Base-by-base conservation (phyloP, 2,797 vertebrate species). In the Anniella stebbinsi region DNA sequence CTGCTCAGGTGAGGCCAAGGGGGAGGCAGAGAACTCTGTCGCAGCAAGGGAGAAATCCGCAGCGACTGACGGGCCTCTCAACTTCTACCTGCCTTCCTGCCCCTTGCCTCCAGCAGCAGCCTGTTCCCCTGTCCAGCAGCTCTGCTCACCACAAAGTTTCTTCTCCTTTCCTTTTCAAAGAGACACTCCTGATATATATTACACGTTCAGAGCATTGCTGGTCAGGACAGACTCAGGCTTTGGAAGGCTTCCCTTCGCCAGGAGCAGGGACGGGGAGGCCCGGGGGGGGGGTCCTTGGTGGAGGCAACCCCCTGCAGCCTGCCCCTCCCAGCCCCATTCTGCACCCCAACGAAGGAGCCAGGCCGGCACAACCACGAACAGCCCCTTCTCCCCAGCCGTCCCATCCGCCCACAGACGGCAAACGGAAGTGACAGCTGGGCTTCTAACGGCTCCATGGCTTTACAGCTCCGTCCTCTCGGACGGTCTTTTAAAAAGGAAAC, bases 291-390 rank as follows among this genome's bases (percentile, higher is more conserved):
- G 48, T 2, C 45, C 23, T 30, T 60, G 84, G 3, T 8, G 17
- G 48, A 87, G 0, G 21, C 6, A 36, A 11, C 7, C 2, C 12
- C 11, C 60, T 0, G 11, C 30, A 1, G 17, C 21, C 30, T 2
- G 30, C 2, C 15, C 8, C 41, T 15, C 8, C n/a, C 36, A 13
- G 36, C 2, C 38, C 36, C 30, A 15, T 15, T 45, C n/a, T n/a
- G 2, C 36, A 63, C 17, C 9, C 6, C 25, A 45, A 45, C 0
- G 2, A 57, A 72, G 28, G 6, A 73, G 18, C 78, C 9, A 3
- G 3, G 15, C 67, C 57, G 23, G 36, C 3, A 30, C 21, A 17
- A 70, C 30, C 17, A 0, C 9, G 5, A 38, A 10, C 25, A 25
- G n/a, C 69, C 48, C 9, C 17, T 0, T 15, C 13, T 33, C 66